A percentile compares a stretch with the other conserved stretches of the same genome.
Evolutionary conservation across 2,888 invertebrate genomes (phyloP).

Genomic region (Phalera bucephala): DNA sequence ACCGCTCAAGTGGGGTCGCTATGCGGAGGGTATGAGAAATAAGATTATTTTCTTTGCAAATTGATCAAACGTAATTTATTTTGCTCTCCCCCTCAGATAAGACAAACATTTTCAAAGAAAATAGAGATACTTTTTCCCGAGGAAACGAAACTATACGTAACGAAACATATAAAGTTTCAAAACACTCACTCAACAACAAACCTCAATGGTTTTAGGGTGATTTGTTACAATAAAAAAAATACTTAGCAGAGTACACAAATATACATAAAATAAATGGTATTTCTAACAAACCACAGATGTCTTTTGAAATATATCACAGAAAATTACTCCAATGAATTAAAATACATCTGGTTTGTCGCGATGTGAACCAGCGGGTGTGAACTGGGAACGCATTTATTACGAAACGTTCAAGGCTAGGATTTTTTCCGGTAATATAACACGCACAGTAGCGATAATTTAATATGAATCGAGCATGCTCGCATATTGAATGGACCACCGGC

Average conservation of each 20-base stretch:
- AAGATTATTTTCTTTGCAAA: conserved; percentile 37
- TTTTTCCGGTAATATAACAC: conserved; percentile 22
- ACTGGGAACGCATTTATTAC: not conserved
- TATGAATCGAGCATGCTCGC: conserved; percentile 30
- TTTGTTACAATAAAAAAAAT: too few species aligned
- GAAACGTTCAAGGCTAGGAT: conserved; percentile 7
- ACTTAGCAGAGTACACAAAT: not conserved
- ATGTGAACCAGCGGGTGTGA: conserved; percentile 13
- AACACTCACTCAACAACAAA: not conserved
- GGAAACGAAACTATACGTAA: conserved; percentile 6
- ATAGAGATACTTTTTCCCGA: conserved; percentile 27
- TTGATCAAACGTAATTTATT: conserved; percentile 38
- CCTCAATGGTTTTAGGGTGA: too few species aligned
- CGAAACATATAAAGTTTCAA: not conserved
- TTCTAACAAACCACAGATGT: conserved; percentile 13
- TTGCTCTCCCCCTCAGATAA: conserved; percentile 22
- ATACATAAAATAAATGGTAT: conserved; percentile 1
- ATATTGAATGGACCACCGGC: conserved; percentile 40
- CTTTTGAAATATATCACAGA: conserved; percentile 16
- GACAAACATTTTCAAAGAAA: conserved; percentile 26
- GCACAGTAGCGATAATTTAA: conserved; percentile 21
- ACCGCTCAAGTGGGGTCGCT: conserved; percentile 32
- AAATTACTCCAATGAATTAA: conserved; percentile 14
- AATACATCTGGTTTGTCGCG: conserved; percentile 8
- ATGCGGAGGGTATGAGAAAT: conserved; percentile 31